Conservation (phyloP, 2,888 invertebrate species). For the Pogonocherus hispidulus region DNA sequence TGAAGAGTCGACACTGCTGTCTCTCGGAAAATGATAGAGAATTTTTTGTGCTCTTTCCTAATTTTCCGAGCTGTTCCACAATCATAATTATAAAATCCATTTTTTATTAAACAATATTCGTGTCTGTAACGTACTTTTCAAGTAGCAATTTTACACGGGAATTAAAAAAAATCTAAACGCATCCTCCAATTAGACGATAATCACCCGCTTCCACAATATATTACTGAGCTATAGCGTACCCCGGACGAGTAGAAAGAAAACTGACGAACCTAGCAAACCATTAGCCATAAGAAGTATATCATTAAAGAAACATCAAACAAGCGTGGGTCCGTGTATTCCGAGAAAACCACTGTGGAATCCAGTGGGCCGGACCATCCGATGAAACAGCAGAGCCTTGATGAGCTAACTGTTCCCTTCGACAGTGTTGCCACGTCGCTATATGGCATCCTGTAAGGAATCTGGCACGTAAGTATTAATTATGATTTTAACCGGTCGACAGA, state of each 20-base stretch:
- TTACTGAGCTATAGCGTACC: not conserved
- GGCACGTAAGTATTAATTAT: no score
- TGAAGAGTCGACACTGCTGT: no score
- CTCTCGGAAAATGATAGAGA: no score
- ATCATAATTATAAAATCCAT: no score
- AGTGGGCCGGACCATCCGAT: slow-evolving; percentile 62
- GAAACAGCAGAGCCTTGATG: slow-evolving; percentile 16
- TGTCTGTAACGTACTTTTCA: not conserved
- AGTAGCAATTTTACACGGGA: slow-evolving; percentile 10
- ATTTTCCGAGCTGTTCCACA: no score
- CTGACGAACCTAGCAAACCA: slow-evolving; percentile 31
- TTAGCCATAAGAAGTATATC: slow-evolving; percentile 42
- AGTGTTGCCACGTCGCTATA: slow-evolving; percentile 23
- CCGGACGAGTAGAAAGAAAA: slow-evolving; percentile 1
- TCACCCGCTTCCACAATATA: slow-evolving; percentile 24
- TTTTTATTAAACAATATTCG: no score
- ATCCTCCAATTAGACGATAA: slow-evolving; percentile 24
- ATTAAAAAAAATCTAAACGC: slow-evolving; percentile 16
- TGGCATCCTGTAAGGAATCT: not conserved
- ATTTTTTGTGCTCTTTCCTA: no score
- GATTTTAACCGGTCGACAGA: no score
- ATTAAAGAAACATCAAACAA: slow-evolving; percentile 45
- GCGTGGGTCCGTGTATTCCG: slow-evolving; percentile 52
- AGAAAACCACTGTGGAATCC: slow-evolving; percentile 60
- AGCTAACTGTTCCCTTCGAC: slow-evolving; percentile 24